Base-by-base conservation (phyloP, 2,113 vertebrate species). In the Tupaia chinensis region DNA sequence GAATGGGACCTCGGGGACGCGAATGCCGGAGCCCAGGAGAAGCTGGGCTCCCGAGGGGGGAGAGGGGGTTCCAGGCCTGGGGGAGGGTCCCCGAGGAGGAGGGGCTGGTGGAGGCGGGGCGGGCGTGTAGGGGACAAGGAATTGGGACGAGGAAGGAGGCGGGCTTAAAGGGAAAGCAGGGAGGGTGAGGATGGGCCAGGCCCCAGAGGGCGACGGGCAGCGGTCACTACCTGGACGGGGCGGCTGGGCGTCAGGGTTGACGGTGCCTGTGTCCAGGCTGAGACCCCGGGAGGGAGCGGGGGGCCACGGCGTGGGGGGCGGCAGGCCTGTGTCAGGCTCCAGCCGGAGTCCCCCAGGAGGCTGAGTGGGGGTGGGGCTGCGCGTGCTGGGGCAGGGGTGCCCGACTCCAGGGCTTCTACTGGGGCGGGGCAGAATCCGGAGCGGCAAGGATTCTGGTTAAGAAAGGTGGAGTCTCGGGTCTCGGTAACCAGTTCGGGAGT, bases 71-170 rank as follows among this genome's bases (percentile, higher is more conserved):
- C 34, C 56, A 14, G 89, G 95, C 92, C 86, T 85, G 60, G 72
- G 44, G 63, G 66, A 63, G 85, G 86, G 93, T 95, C 93, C 96
- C 95, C 11, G 10, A 95, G 93, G 87, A 29, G 58, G 73, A 53
- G 69, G 11, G 70, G 60, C 14, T 44, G 88, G 81, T 3, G 25
- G 53, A 69, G 32, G 68, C 20, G 66, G 87, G 89, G 94, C 53
- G 7, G 94, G 87, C 79, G 32, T 2, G 10, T 7, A 17, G 68
- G 69, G 63, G 83, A 25, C 65, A n/a, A 60, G 83, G 54, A 74
- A 68, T 34, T 23, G 19, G 69, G 72, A 4, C 34, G 1, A 34
- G 16, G 61, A 9, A 29, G 53, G 73, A 29, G 29, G 29, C 54
- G 32, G n/a, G 1, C 20, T 10, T 65, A 63, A 16, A 29, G 1